These are phyloP conservation scores for Macrotis lagotis DNA, from an alignment of 2,113 vertebrate species.

Conservation along the genomic window DNA sequence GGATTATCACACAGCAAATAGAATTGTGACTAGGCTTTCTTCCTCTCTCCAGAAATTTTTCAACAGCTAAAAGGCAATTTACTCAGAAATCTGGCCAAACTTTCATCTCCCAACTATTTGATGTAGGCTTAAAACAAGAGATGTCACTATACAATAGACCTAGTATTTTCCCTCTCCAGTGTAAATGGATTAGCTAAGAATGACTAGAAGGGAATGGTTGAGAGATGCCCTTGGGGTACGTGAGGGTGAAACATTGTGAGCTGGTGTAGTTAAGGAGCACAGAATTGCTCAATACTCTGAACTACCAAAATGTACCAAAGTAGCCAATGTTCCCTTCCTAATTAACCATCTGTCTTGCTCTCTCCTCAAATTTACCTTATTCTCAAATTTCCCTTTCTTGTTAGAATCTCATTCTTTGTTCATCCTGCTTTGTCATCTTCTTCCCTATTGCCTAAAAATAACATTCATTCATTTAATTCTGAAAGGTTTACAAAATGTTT, in stretches of 20 bases:
- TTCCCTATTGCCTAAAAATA: not conserved
- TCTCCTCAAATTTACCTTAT: not conserved
- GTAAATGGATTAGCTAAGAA: not conserved
- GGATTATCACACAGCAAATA: slow-evolving; percentile 3
- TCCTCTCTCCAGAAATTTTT: slow-evolving; percentile 32
- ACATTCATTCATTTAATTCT: not conserved
- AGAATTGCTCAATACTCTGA: not conserved
- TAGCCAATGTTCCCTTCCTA: not conserved
- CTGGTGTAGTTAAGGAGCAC: not conserved
- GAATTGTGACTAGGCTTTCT: slow-evolving; percentile 3
- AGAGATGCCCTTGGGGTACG: not conserved
- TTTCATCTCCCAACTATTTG: not conserved
- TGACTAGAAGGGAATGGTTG: not conserved
- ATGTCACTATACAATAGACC: not conserved
- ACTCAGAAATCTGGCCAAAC: not conserved
- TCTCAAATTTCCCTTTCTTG: not conserved
- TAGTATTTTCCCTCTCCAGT: not conserved
- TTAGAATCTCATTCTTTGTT: not conserved
- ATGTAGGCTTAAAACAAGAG: not conserved
- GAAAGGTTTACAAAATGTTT: not conserved
- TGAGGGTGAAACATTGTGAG: not conserved
- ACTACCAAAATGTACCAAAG: not conserved
- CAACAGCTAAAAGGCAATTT: not conserved
- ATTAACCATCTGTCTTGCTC: not conserved
- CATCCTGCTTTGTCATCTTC: not conserved